Conservation (phyloP, 1,140 invertebrate species). For the Popillia japonica region DNA sequence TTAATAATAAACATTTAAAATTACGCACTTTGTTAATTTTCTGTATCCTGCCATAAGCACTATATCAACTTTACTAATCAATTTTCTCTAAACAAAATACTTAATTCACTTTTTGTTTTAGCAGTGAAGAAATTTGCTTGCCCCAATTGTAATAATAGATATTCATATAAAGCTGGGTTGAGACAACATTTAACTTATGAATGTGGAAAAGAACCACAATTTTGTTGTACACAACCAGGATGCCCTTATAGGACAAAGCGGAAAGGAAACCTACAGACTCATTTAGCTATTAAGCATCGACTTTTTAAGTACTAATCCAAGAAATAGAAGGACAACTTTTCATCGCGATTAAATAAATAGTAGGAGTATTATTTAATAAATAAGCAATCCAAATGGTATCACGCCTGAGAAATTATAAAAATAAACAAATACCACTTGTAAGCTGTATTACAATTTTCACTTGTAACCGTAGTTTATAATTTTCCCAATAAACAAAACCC, state of each 20-base stretch:
- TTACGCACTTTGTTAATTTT: too few species aligned
- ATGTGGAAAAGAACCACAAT: conserved; percentile 68
- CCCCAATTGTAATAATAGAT: conserved; percentile 66
- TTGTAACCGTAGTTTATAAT: too few species aligned
- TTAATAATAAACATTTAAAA: neutral
- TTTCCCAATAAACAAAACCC: too few species aligned
- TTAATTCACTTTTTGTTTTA: neutral
- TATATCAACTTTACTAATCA: too few species aligned
- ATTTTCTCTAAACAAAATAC: neutral
- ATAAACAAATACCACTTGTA: too few species aligned
- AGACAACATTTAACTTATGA: conserved; percentile 72
- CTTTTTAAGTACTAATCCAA: conserved; percentile 39
- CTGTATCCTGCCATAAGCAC: too few species aligned
- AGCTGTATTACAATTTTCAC: too few species aligned
- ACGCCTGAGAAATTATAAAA: too few species aligned
- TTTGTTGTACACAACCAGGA: conserved; percentile 57
- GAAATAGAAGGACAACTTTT: neutral
- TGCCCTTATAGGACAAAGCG: conserved; percentile 39
- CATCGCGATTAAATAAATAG: neutral
- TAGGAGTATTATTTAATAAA: neutral
- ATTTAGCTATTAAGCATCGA: conserved; percentile 38
- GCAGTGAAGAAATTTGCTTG: conserved; percentile 51
- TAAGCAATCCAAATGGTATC: too few species aligned
- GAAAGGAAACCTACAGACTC: conserved; percentile 40
- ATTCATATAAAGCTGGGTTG: conserved; percentile 64